Evolutionary conservation across 2,113 vertebrate species (phyloP).

Genomic region (Campylomormyrus tamandua): DNA sequence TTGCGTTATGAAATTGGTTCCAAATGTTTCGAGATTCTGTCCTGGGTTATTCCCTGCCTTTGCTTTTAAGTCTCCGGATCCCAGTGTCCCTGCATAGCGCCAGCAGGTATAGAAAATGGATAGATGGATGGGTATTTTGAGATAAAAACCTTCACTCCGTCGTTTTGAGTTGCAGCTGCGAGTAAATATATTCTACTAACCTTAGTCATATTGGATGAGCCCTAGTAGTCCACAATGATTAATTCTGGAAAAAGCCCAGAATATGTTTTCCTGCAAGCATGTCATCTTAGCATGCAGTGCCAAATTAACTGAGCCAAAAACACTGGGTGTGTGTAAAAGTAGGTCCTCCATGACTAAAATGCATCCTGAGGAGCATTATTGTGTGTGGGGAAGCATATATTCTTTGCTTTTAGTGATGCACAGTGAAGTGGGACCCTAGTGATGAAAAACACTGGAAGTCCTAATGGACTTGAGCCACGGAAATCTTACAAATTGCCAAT

Average conservation of each 20-base stretch:
- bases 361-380: not conserved
- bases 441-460: not conserved
- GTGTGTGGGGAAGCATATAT: not conserved
- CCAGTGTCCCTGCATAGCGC: not conserved
- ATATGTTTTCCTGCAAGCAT: not conserved
- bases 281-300: not conserved
- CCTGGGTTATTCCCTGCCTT: not conserved
- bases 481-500: not conserved
- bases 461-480: not conserved
- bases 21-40: not conserved
- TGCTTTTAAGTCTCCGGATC: not conserved
- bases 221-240: not conserved
- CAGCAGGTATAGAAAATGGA: not conserved
- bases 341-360: not conserved
- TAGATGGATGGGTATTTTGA: not conserved
- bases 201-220: not conserved
- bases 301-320: not conserved
- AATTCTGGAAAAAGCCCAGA: not conserved
- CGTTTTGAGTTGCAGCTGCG: not conserved
- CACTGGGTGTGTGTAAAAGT: not conserved
- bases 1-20: not conserved
- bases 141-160: not conserved
- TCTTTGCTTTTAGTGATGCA: not conserved
- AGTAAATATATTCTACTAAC: not conserved
- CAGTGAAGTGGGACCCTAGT: not conserved